Evolutionary conservation across 2,797 vertebrate genomes (phyloP).

Genomic region (Ptychadena robeensis): DNA sequence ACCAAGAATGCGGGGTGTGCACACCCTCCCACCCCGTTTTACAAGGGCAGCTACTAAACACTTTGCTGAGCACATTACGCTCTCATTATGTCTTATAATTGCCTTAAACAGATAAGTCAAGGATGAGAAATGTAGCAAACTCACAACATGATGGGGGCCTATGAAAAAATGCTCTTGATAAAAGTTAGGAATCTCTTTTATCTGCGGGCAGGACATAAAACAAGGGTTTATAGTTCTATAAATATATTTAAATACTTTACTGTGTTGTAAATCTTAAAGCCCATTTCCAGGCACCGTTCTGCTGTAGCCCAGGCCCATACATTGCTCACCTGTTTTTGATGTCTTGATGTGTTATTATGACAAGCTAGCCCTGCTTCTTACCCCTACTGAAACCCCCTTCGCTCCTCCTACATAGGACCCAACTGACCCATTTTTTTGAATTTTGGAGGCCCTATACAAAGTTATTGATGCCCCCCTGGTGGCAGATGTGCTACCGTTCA

Average conservation of each 20-base stretch:
- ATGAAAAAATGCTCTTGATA: background rate
- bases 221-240: background rate
- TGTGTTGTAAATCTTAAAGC: no score
- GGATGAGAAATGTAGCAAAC: background rate
- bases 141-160: background rate
- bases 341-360: no score
- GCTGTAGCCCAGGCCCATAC: no score
- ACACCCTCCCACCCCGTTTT: background rate
- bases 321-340: no score
- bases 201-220: background rate
- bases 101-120: conserved; percentile 2
- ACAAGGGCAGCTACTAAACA: background rate
- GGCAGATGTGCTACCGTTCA: no score
- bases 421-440: no score
- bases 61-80: conserved; percentile 4
- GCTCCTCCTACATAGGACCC: no score
- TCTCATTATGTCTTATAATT: conserved; percentile 16
- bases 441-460: no score
- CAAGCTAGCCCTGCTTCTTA: no score
- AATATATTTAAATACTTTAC: background rate
- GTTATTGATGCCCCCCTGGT: no score
- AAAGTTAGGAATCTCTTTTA: background rate
- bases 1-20: conserved; percentile 34
- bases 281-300: no score
- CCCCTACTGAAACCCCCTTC: no score